Evolutionary conservation across 2,113 vertebrate genomes (phyloP).

Genomic region (Tyto alba): DNA sequence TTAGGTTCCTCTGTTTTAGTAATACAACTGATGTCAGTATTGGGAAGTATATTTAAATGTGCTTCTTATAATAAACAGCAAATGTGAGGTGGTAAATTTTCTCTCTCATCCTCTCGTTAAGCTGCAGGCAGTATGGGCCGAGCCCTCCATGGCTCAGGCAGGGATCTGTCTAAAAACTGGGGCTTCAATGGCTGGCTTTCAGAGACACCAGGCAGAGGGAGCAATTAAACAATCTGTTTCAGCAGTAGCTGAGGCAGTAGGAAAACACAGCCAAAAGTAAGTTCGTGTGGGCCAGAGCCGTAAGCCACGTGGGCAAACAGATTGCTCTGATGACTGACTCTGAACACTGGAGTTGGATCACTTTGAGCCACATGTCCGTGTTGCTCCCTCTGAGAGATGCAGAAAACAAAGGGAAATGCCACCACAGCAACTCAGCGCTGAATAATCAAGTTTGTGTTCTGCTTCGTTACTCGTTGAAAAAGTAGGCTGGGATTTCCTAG

Average conservation of each 20-base stretch:
- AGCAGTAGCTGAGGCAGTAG: neutral
- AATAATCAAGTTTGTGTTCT: neutral
- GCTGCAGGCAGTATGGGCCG: neutral
- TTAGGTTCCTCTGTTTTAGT: neutral
- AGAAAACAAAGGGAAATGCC: neutral
- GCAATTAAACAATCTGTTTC: neutral
- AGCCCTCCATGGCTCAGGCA: neutral
- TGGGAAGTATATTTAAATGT: neutral
- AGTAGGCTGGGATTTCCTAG: neutral
- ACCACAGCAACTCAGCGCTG: neutral
- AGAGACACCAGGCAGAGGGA: neutral
- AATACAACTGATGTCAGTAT: neutral
- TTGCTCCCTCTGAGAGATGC: neutral
- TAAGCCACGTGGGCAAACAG: neutral
- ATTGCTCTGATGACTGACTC: neutral
- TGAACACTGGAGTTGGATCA: neutral
- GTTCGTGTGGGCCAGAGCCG: neutral
- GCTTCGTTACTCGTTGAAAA: neutral
- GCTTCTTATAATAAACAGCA: neutral
- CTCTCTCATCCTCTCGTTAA: neutral
- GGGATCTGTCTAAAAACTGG: neutral
- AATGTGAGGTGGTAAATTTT: neutral
- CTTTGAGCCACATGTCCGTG: neutral
- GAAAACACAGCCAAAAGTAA: neutral
- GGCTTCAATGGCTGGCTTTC: neutral